These are phyloP conservation scores for Colius striatus DNA, from an alignment of 2,113 vertebrate genomes.

Conservation along the genomic window DNA sequence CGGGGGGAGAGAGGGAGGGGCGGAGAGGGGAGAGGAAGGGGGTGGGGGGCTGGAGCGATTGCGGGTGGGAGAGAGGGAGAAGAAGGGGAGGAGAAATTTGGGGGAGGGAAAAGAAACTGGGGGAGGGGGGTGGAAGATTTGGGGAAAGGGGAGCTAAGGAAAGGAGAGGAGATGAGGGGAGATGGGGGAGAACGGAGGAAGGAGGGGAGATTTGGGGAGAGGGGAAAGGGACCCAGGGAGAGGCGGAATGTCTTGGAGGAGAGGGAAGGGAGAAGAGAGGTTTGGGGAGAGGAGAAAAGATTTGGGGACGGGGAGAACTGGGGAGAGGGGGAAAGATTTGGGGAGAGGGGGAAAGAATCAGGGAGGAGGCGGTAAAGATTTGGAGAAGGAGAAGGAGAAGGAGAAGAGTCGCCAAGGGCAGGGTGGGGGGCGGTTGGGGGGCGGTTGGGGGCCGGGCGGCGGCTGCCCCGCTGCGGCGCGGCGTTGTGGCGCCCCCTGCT, in stretches of 20 bases:
- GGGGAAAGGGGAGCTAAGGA: too few species aligned
- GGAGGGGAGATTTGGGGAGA: background rate
- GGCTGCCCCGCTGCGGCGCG: background rate
- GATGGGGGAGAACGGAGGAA: background rate
- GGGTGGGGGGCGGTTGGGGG: background rate
- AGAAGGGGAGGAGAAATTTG: too few species aligned
- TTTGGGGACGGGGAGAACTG: background rate
- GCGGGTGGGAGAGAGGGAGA: background rate
- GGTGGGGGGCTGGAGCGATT: background rate
- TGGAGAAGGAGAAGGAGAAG: background rate
- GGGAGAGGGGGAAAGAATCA: background rate
- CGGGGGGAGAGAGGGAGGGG: background rate
- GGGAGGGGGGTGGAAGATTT: too few species aligned
- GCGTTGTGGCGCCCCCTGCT: background rate
- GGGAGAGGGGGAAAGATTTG: background rate
- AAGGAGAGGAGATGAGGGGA: too few species aligned
- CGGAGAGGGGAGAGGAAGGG: background rate
- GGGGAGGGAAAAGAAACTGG: too few species aligned
- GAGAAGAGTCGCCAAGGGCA: background rate
- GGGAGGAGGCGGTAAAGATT: background rate
- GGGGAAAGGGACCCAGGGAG: too few species aligned
- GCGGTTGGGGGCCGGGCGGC: background rate
- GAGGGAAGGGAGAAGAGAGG: background rate
- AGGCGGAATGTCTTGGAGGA: background rate
- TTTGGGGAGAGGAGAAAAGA: background rate